phyloP scores from a whole-genome alignment of 2,113 vertebrate species.

The Lanius ludovicianus region DNA sequence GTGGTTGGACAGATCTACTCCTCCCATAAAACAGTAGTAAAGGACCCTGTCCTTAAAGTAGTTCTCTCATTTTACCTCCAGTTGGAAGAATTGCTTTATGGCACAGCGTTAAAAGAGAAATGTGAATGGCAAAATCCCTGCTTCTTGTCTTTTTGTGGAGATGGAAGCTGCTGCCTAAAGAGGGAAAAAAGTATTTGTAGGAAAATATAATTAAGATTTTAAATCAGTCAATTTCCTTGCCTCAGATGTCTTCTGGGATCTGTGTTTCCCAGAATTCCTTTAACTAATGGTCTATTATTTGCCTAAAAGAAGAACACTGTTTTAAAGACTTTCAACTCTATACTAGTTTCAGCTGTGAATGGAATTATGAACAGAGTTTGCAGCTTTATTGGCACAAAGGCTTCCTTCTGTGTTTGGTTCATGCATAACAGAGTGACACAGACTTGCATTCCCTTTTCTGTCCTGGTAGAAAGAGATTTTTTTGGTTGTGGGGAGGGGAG shows the following conservation, averaged over 20 bases:
- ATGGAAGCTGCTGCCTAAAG: not conserved
- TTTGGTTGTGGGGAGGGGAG: not conserved
- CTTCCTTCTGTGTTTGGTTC: not conserved
- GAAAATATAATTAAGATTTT: not conserved
- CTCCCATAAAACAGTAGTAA: not conserved
- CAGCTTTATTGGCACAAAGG: not conserved
- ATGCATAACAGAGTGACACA: not conserved
- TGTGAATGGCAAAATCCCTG: not conserved
- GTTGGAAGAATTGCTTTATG: not conserved
- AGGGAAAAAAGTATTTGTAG: not conserved
- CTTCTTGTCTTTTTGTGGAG: not conserved
- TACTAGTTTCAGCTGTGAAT: not conserved
- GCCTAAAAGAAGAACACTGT: not conserved
- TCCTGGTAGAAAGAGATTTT: not conserved
- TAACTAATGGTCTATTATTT: not conserved
- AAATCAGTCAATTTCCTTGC: not conserved
- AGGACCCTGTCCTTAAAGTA: not conserved
- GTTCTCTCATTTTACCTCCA: not conserved
- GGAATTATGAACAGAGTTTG: conserved; percentile 6
- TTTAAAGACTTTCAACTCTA: not conserved
- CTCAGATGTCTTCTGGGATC: not conserved
- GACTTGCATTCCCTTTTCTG: not conserved
- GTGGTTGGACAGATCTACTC: not conserved
- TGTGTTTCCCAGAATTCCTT: not conserved
- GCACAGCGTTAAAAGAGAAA: not conserved